Evolutionary conservation across 2,888 invertebrate genomes (phyloP).

Genomic region (Neoaliturus tenellus): DNA sequence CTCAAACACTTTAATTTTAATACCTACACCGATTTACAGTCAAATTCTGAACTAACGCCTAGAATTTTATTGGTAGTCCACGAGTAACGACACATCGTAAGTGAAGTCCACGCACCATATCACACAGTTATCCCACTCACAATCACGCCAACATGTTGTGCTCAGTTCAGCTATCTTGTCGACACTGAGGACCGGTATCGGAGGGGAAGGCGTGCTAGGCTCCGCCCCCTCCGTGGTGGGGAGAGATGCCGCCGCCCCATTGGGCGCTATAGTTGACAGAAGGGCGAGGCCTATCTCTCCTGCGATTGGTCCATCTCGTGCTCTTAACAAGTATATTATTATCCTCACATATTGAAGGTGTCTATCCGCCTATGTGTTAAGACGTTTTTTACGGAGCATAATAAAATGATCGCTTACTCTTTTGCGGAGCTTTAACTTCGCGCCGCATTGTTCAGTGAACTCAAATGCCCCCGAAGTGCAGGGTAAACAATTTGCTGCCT

Average conservation of each 20-base stretch:
- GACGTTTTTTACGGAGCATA: slow-evolving; percentile 50
- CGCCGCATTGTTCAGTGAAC: slow-evolving; percentile 38
- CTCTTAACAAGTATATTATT: slow-evolving; percentile 58
- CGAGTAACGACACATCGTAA: neutral
- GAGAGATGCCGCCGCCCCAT: slow-evolving; percentile 13
- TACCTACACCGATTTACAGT: neutral
- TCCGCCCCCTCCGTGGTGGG: slow-evolving; percentile 39
- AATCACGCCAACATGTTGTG: slow-evolving; percentile 22
- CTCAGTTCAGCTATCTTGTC: slow-evolving; percentile 23
- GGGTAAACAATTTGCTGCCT: slow-evolving; percentile 45
- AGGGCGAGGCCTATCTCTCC: slow-evolving; percentile 57
- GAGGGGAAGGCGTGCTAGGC: slow-evolving; percentile 38
- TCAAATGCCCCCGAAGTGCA: neutral
- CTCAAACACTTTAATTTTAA: neutral
- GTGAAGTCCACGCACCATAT: slow-evolving; percentile 14
- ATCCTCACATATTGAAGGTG: slow-evolving; percentile 58
- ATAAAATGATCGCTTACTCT: slow-evolving; percentile 48
- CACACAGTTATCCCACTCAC: slow-evolving; percentile 8
- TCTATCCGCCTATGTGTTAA: slow-evolving; percentile 56
- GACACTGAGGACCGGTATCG: slow-evolving; percentile 27
- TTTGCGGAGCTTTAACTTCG: slow-evolving; percentile 46
- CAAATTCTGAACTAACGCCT: neutral
- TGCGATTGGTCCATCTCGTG: slow-evolving; percentile 49
- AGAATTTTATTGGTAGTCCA: neutral
- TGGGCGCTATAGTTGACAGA: slow-evolving; percentile 7